phyloP scores from a whole-genome alignment of 2,113 vertebrate genomes.

The Pachyramphus minor region DNA sequence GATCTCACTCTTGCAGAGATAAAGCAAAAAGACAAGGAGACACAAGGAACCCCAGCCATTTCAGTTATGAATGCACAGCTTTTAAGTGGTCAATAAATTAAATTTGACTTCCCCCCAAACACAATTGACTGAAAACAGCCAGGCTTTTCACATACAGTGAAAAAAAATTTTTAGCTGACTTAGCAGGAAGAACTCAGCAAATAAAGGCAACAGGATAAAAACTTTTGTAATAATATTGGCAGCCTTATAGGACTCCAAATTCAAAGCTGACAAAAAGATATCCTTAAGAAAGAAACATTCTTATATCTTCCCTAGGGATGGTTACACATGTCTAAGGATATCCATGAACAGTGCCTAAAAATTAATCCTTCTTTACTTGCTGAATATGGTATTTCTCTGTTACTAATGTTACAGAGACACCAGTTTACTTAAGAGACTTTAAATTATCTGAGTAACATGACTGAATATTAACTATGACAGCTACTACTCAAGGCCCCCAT shows the following conservation, averaged over 20 bases:
- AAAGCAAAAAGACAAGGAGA: background rate
- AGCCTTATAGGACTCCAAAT: background rate
- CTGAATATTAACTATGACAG: background rate
- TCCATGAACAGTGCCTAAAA: background rate
- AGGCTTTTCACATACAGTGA: background rate
- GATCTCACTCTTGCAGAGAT: background rate
- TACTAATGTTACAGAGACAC: background rate
- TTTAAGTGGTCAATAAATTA: background rate
- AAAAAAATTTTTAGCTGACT: background rate
- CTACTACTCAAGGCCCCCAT: background rate
- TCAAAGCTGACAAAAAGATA: background rate
- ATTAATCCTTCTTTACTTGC: background rate
- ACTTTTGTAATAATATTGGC: background rate
- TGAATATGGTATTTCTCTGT: background rate
- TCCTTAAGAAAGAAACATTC: background rate
- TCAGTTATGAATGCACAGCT: background rate
- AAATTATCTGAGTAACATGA: background rate
- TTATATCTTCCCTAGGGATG: background rate
- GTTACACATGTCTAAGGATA: background rate
- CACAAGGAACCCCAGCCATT: background rate
- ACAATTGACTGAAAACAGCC: background rate
- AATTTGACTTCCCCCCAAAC: background rate
- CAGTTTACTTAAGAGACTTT: background rate
- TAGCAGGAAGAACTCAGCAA: background rate
- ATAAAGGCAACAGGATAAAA: background rate